Conservation (phyloP, 2,113 vertebrate genomes). For the Cebus imitator region DNA sequence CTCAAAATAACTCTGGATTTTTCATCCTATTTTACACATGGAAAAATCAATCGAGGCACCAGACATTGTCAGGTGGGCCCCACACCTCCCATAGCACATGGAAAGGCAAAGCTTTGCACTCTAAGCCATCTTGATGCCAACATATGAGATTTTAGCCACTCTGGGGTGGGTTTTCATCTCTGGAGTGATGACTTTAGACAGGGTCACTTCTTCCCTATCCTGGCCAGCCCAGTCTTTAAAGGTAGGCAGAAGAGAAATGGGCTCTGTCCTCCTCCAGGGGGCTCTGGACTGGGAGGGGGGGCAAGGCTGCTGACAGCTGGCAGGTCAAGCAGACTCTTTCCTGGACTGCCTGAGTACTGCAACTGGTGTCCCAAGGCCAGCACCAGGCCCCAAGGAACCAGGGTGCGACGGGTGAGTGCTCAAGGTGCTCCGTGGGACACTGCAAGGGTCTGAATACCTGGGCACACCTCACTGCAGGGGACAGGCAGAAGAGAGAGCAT, state of each 20-base stretch:
- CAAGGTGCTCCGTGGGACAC: not conserved
- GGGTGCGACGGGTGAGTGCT: not conserved
- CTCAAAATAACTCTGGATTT: not conserved
- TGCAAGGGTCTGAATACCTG: not conserved
- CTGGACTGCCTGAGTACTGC: not conserved
- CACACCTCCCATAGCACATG: rapidly evolving
- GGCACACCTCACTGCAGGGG: not conserved
- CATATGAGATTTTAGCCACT: not conserved
- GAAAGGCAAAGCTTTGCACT: not conserved
- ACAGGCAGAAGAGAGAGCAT: not conserved
- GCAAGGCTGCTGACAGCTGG: not conserved
- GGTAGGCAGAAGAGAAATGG: not conserved
- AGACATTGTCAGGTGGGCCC: rapidly evolving
- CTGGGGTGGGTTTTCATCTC: not conserved
- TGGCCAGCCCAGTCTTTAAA: not conserved
- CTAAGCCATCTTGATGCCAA: no score
- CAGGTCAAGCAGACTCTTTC: not conserved
- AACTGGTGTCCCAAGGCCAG: not conserved
- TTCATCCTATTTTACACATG: not conserved
- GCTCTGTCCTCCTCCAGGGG: not conserved
- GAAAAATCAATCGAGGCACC: not conserved
- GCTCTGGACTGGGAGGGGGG: not conserved
- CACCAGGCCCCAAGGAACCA: not conserved
- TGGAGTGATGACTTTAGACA: not conserved
- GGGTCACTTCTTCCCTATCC: not conserved